A percentile compares a stretch with the other conserved stretches of the same genome.
phyloP scores from a whole-genome alignment of 2,113 vertebrate genomes.

The Corapipo altera region DNA sequence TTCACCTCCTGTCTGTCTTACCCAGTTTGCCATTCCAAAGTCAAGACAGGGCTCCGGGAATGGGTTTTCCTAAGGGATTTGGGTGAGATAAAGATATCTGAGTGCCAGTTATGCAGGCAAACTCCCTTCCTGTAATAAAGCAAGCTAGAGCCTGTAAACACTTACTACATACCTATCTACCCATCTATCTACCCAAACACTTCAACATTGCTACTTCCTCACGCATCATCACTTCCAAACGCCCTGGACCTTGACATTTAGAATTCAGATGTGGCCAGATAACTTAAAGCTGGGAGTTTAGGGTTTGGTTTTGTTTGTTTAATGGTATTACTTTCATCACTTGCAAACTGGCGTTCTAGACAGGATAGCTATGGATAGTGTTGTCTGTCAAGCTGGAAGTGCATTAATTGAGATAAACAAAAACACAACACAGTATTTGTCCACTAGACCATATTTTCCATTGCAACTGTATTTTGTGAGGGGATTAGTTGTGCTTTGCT shows the following conservation, averaged over 20 bases:
- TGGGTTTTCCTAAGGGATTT: neutral
- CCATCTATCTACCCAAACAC: too few species aligned
- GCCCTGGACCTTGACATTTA: neutral
- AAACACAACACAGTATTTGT: neutral
- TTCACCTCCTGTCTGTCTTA: neutral
- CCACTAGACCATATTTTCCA: neutral
- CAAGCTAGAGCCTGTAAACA: neutral
- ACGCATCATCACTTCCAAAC: neutral
- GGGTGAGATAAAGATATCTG: neutral
- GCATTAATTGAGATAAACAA: neutral
- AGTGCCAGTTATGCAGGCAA: neutral
- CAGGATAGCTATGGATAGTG: neutral
- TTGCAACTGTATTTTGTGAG: neutral
- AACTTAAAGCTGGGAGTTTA: rapidly evolving
- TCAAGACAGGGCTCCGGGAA: neutral
- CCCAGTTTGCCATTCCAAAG: neutral
- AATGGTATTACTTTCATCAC: neutral
- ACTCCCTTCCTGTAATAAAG: neutral
- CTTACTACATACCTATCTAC: neutral
- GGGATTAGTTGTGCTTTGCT: neutral
- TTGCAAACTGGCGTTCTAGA: neutral
- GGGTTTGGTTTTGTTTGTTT: neutral
- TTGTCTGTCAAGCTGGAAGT: neutral
- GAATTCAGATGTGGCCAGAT: neutral
- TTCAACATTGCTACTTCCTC: neutral